Conservation (phyloP, 2,797 vertebrate species). For the Pseudochromis fuscus region DNA sequence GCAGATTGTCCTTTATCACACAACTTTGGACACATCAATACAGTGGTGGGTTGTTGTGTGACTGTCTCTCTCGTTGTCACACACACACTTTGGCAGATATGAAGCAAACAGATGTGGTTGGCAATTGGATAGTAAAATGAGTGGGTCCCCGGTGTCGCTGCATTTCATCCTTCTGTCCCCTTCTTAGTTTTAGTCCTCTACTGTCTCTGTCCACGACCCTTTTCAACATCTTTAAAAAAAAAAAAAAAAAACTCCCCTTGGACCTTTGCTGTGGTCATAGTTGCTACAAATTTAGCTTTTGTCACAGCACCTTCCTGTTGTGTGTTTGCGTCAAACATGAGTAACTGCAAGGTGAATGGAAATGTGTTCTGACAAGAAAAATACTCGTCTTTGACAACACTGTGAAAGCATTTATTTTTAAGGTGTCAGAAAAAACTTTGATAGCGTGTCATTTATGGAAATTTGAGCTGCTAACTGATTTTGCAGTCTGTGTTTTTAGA, state of each 20-base stretch:
- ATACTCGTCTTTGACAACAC: no score
- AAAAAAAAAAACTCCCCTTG: not conserved
- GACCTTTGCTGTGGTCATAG: not conserved
- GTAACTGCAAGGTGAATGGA: not conserved
- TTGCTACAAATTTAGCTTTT: not conserved
- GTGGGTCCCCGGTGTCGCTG: slow-evolving; percentile 10
- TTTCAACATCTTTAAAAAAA: slow-evolving; percentile 4
- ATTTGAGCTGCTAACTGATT: not conserved
- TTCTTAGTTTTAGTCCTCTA: not conserved
- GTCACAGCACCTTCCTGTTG: not conserved
- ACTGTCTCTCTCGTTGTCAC: slow-evolving; percentile 6
- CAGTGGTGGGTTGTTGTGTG: slow-evolving; percentile 30
- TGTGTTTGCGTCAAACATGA: not conserved
- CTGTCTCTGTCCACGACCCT: slow-evolving; percentile 4
- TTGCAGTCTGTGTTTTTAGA: no score
- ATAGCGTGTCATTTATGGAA: not conserved
- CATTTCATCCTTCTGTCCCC: slow-evolving; percentile 12
- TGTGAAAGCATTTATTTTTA: not conserved
- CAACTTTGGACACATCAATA: no score
- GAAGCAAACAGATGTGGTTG: slow-evolving; percentile 37
- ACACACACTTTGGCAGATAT: slow-evolving; percentile 22
- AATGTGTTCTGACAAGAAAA: not conserved
- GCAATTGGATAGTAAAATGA: slow-evolving; percentile 16
- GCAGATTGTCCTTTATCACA: slow-evolving; percentile 30
- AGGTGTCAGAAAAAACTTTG: not conserved